Evolutionary conservation across 2,888 invertebrate species (phyloP), one percentile per base, ranked within the genome.

Genomic region (Microplitis deprimator): DNA sequence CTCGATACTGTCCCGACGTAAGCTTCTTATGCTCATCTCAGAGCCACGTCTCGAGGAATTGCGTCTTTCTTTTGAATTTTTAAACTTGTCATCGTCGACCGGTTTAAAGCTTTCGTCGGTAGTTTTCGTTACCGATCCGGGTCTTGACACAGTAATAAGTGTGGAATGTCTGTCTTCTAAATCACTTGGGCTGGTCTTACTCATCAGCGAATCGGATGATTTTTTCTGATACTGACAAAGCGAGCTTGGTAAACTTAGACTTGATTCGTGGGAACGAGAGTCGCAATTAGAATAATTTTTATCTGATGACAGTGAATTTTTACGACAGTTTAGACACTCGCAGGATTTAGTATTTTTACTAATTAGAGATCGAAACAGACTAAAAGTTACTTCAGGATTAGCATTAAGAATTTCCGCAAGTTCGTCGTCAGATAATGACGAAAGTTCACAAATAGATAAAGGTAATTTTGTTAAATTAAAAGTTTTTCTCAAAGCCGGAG

Each of bases 391-490:
- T 70, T 85, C 84, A 0, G 84, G 82, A 69, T 84, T 82, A 1
- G 82, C 80, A n/a, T 80, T 61, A 20, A 84, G 82, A 1, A 82
- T 76, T 74, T 85, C 86, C n/a, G 85, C 81, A 39, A 85, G 69
- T 73, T 86, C 85, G 68, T 83, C 78, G 39, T 84, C 87, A 79
- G 76, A 74, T 16, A 76, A 68, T 7, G 79, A 80, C 5, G 80
- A 82, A 5, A 81, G 83, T 73, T 81, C 79, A n/a, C 80, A 81
- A 7, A 81, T 83, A 20, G 85, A 84, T 20, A 85, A 83, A 38
- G 83, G 69, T 41, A 80, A 82, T 39, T 82, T 82, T 5, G 76
- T 81, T 59, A 81, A 76, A 16, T 79, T 75, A 6, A 68, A 64
- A 40, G 64, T 69, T 6, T 64, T 62, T 16, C 68, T 74, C 20